Conservation (phyloP, 2,888 invertebrate species). For the Neuroscelio doddi region DNA sequence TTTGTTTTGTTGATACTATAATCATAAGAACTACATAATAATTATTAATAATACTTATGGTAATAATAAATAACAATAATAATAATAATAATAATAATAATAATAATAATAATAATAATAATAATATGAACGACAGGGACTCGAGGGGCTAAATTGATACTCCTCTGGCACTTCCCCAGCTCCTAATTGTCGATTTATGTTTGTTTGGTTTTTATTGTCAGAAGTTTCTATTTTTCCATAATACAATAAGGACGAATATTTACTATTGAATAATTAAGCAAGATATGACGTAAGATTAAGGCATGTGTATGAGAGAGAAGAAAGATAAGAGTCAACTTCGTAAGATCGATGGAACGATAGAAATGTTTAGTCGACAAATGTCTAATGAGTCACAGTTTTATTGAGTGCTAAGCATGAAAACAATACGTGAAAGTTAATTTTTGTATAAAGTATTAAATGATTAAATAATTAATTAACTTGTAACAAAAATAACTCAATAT, state of each 20-base stretch:
- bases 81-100: slow-evolving; percentile 38
- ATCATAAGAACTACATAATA: slow-evolving; percentile 34
- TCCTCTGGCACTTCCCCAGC: slow-evolving; percentile 37
- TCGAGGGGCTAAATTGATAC: slow-evolving; percentile 6
- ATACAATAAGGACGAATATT: slow-evolving; percentile 68
- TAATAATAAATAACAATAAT: slow-evolving; percentile 23
- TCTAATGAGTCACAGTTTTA: too few species aligned
- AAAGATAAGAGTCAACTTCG: slow-evolving; percentile 20
- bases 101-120: slow-evolving; percentile 32
- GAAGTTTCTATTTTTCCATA: slow-evolving; percentile 73
- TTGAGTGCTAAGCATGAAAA: too few species aligned
- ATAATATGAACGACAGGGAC: slow-evolving; percentile 36
- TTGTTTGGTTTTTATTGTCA: slow-evolving; percentile 72
- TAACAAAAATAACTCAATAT: too few species aligned
- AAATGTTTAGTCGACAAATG: slow-evolving; percentile 20
- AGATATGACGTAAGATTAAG: slow-evolving; percentile 8
- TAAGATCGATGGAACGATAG: slow-evolving; percentile 11
- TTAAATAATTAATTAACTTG: too few species aligned
- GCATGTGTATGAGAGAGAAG: slow-evolving; percentile 1
- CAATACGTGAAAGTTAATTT: slow-evolving; percentile 8
- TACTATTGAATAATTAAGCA: slow-evolving; percentile 60
- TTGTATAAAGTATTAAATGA: slow-evolving; percentile 5
- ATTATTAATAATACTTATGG: slow-evolving; percentile 15
- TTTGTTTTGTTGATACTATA: slow-evolving; percentile 45
- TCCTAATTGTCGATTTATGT: slow-evolving; percentile 64